Percentiles rank a stretch among this genome's conserved stretches.
Evolutionary conservation across 2,888 invertebrate species (phyloP).

Genomic region (Andrena trimmerana): DNA sequence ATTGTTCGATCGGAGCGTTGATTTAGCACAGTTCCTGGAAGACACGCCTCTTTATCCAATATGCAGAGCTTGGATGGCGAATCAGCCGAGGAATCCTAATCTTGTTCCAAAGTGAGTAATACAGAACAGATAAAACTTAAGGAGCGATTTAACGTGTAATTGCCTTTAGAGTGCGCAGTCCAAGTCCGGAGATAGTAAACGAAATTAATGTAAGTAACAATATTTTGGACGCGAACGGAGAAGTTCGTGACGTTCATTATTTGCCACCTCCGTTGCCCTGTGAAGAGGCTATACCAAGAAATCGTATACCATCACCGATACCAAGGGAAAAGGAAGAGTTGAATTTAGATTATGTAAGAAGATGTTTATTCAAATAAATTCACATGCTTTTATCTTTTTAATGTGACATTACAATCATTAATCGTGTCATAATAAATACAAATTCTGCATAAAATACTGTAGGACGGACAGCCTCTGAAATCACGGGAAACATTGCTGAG

Average conservation of each 20-base stretch:
- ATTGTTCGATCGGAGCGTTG: constrained; percentile 96
- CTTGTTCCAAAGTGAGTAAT: constrained; percentile 86
- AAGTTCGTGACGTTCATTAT: constrained; percentile 86
- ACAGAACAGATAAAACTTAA: neutral
- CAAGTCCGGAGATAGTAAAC: constrained; percentile 86
- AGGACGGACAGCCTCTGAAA: constrained; percentile 87
- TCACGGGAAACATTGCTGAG: constrained; percentile 88
- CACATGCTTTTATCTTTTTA: constrained; percentile 1
- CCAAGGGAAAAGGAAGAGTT: constrained; percentile 87
- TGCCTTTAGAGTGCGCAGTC: constrained; percentile 84
- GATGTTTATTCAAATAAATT: constrained; percentile 7
- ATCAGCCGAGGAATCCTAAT: constrained; percentile 90
- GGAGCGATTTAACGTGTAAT: constrained; percentile 1
- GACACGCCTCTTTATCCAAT: constrained; percentile 96
- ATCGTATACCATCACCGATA: constrained; percentile 88
- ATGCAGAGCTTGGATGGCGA: constrained; percentile 97
- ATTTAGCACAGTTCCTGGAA: constrained; percentile 96
- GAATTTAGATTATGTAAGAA: constrained; percentile 88
- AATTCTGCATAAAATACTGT: constrained; percentile 44
- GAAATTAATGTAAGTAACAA: constrained; percentile 76
- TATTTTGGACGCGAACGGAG: constrained; percentile 83
- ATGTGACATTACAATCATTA: neutral
- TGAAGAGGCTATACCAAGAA: constrained; percentile 86
- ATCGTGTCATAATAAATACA: constrained; percentile 24
- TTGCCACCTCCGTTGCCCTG: constrained; percentile 87